Evolutionary conservation across 2,888 invertebrate species (phyloP), one percentile per base, ranked within the genome.

Genomic region (Apodemia zela): DNA sequence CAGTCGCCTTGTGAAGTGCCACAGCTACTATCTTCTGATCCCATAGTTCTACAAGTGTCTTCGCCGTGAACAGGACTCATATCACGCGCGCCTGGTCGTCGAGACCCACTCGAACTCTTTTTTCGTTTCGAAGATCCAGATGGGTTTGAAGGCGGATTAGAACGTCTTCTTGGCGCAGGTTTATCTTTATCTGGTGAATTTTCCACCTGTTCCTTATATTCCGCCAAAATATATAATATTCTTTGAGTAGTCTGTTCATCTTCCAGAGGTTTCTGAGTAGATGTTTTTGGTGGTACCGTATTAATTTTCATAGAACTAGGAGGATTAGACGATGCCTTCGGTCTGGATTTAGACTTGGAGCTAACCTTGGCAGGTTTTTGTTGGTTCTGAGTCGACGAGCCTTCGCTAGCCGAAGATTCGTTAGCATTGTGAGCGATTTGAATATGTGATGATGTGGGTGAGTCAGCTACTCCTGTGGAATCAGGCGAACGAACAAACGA

Each of bases 181-280:
- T 96, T 96, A 78, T 96, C 95, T 76, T 96, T 96, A 81, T 96
- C 96, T 0, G 96, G 96, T 0, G 95, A 96, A 75, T 96, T 96
- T 71, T 96, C 93, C 57, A 96, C 89, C 75, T 96, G 96, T 73
- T 96, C 96, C 60, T 95, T 95, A 78, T 96, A 96, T 76, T 96
- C 95, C 0, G 96, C 96, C 60, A 96, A 80, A 72, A 96, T 96
- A 69, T 96, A 96, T 67, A 96, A 94, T 72, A 96, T 96, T 70
- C 96, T 91, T 75, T 96, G 96, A 0, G 96, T 95, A 0, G 96
- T 96, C 77, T 96, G 95, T 75, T 96, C 96, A 73, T 96, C 96
- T 86, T 96, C 96, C 69, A 95, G 93, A 1, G 96, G 95, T 78
- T 96, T 96, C 71, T 95, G 95, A 66, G 85, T 75, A 0, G 90